Evolutionary conservation across 1,140 invertebrate genomes (phyloP).

Genomic region (Zelostemma sp.): DNA sequence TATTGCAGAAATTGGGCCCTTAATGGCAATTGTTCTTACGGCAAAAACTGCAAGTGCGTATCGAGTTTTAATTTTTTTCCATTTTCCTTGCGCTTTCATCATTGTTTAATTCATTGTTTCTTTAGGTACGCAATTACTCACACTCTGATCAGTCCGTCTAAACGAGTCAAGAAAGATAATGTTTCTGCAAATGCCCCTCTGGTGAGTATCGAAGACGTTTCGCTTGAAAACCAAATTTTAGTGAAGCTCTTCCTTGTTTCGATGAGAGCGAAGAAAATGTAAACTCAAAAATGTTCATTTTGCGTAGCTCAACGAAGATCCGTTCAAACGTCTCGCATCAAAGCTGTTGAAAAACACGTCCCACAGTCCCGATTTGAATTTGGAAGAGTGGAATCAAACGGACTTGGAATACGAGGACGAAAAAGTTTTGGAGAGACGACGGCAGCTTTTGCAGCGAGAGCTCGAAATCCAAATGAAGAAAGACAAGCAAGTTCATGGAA

Average conservation of each 20-base stretch:
- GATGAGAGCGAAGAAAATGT: too few relatives aligned
- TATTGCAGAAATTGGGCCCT: conserved; percentile 82
- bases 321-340: conserved; percentile 75
- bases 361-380: conserved; percentile 76
- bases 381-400: conserved; percentile 83
- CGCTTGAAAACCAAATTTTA: too few relatives aligned
- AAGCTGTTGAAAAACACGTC: conserved; percentile 76
- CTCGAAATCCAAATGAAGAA: conserved; percentile 82
- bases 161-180: conserved; percentile 78
- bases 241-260: too few relatives aligned
- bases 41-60: conserved; percentile 78
- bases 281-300: background rate
- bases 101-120: conserved; percentile 6
- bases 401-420: conserved; percentile 87
- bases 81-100: conserved; percentile 14
- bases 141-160: conserved; percentile 80
- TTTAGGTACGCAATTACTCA: conserved; percentile 77
- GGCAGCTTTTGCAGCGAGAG: conserved; percentile 82
- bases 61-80: conserved; percentile 12
- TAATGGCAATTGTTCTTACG: conserved; percentile 81
- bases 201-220: conserved; percentile 58
- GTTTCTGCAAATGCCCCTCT: conserved; percentile 64
- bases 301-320: conserved; percentile 72
- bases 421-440: conserved; percentile 81
- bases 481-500: conserved; percentile 73